These are phyloP conservation scores for Ceratosolen solmsi DNA, from an alignment of 1,140 invertebrate species.

Conservation along the genomic window DNA sequence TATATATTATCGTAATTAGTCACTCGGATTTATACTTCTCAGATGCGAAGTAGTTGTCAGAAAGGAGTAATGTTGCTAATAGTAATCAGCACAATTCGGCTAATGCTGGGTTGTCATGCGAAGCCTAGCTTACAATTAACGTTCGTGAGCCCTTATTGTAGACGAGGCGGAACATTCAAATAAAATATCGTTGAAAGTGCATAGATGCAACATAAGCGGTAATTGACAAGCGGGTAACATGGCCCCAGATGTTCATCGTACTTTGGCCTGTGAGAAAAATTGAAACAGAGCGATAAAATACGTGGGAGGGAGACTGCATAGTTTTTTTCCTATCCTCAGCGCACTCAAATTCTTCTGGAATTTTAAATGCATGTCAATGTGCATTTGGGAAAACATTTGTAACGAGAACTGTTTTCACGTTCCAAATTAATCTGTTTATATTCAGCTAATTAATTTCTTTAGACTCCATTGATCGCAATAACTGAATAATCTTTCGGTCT, in stretches of 20 bases:
- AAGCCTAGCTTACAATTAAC: background rate
- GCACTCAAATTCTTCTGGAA: background rate
- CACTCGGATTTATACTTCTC: background rate
- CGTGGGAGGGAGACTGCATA: background rate
- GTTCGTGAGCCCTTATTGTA: background rate
- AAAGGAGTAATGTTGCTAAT: slow-evolving; percentile 25
- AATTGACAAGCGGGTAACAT: background rate
- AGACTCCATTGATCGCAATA: no score
- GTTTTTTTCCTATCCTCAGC: background rate
- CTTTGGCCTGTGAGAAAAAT: slow-evolving; percentile 35
- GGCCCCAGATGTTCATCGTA: slow-evolving; percentile 12
- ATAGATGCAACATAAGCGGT: background rate
- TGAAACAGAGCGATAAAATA: slow-evolving; percentile 7
- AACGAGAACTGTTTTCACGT: background rate
- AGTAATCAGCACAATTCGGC: slow-evolving; percentile 45
- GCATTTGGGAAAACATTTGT: background rate
- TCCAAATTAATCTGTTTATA: no score
- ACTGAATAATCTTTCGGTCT: no score
- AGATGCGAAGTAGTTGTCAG: background rate
- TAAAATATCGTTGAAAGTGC: slow-evolving; percentile 12
- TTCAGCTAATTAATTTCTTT: no score
- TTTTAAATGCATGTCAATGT: background rate
- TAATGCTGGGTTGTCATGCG: slow-evolving; percentile 45
- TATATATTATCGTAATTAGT: background rate
- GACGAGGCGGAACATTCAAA: background rate